Evolutionary conservation across 2,888 invertebrate genomes (phyloP).

Genomic region (Unio delphinus): DNA sequence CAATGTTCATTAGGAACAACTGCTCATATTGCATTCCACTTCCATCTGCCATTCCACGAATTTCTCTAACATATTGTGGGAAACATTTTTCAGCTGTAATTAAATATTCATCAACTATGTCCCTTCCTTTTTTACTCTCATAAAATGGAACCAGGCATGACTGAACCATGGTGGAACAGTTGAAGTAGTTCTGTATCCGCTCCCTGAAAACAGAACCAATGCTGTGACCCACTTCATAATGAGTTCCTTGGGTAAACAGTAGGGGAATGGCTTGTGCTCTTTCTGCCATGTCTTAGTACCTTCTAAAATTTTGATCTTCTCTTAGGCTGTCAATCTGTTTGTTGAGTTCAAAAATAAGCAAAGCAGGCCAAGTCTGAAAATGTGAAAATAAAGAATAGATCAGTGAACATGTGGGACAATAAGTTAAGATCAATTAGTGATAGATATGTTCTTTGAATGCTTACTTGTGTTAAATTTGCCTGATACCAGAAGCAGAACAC

Average conservation of each 20-base stretch:
- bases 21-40: conserved; percentile 29
- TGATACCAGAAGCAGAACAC: no score
- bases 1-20: conserved; percentile 24
- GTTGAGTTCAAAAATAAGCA: no score
- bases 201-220: conserved; percentile 23
- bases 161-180: conserved; percentile 10
- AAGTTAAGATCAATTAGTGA: no score
- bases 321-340: no score
- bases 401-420: no score
- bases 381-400: no score
- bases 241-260: conserved; percentile 16
- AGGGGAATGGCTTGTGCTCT: conserved; percentile 5
- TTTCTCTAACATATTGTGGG: conserved; percentile 31
- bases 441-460: no score
- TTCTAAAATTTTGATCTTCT: no score
- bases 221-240: conserved; percentile 33
- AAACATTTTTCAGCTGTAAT: conserved; percentile 16
- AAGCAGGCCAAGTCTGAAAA: no score
- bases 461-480: no score
- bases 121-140: conserved; percentile 13
- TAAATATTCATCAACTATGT: conserved; percentile 18
- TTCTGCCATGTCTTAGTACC: neutral
- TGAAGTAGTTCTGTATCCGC: conserved; percentile 20
- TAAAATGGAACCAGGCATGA: conserved; percentile 23
- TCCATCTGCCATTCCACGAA: conserved; percentile 36